Evolutionary conservation across 1,140 invertebrate species (phyloP).

Genomic region (Drosophila baimaii): DNA sequence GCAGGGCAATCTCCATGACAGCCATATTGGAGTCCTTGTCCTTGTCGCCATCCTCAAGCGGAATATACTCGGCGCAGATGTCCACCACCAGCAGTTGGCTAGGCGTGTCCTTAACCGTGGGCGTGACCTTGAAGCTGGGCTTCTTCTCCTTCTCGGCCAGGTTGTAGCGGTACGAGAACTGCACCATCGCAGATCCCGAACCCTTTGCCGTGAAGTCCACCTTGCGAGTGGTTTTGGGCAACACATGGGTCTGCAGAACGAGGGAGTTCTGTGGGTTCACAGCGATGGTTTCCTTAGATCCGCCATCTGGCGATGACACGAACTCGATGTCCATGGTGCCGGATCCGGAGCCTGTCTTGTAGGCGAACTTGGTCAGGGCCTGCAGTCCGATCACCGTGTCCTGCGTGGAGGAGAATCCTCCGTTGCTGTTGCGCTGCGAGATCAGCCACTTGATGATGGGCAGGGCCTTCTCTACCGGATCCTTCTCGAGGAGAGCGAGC

Average conservation of each 20-base stretch:
- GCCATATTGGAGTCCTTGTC: constrained; percentile 91
- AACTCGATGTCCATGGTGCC: constrained; percentile 72
- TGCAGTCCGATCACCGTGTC: constrained; percentile 89
- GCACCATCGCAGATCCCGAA: constrained; percentile 90
- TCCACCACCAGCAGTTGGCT: constrained; percentile 89
- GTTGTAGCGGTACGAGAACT: constrained; percentile 92
- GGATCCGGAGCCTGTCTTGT: constrained; percentile 66
- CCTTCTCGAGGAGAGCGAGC: constrained; percentile 87
- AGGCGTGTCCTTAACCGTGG: constrained; percentile 90
- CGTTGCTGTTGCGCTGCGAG: constrained; percentile 89
- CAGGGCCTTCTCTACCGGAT: constrained; percentile 86
- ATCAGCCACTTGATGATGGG: constrained; percentile 90
- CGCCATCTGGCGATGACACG: constrained; percentile 10
- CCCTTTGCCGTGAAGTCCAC: constrained; percentile 89
- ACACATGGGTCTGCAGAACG: constrained; percentile 84
- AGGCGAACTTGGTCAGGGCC: constrained; percentile 87
- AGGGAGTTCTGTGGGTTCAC: constrained; percentile 84
- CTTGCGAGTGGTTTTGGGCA: constrained; percentile 61
- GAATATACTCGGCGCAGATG: constrained; percentile 87
- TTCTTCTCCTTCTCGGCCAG: constrained; percentile 91
- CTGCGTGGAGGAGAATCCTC: constrained; percentile 91
- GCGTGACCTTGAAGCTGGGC: constrained; percentile 91
- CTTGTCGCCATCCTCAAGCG: constrained; percentile 36
- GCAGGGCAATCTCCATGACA: constrained; percentile 93
- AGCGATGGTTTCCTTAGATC: constrained; percentile 75